phyloP scores from a whole-genome alignment of 2,113 vertebrate species.

The Natator depressus region DNA sequence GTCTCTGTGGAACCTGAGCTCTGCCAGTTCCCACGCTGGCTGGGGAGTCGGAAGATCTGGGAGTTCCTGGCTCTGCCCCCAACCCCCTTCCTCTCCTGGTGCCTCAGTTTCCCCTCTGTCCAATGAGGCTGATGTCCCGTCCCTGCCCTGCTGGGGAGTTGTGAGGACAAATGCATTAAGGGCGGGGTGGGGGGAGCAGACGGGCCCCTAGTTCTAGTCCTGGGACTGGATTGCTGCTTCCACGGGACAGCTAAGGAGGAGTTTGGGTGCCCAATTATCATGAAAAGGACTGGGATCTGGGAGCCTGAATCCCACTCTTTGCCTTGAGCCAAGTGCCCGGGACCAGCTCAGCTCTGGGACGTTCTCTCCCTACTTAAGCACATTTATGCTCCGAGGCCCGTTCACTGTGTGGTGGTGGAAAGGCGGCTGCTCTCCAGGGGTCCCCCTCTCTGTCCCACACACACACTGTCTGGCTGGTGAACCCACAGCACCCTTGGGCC shows the following conservation, averaged over 20 bases:
- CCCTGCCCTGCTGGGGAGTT: not conserved
- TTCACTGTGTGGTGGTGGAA: not conserved
- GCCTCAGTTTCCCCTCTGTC: not conserved
- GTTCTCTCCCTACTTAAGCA: not conserved
- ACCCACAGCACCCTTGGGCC: not conserved
- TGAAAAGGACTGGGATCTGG: no score
- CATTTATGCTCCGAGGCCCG: no score
- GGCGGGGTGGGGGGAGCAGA: no score
- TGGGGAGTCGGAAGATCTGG: not conserved
- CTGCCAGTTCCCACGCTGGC: not conserved
- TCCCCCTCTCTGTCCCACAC: no score
- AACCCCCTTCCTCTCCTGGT: not conserved
- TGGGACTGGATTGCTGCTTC: not conserved
- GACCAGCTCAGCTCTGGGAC: not conserved
- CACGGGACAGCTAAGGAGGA: accelerated
- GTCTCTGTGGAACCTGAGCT: no score
- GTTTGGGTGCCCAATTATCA: no score
- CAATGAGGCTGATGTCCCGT: not conserved
- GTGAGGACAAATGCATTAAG: not conserved
- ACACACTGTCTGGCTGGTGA: no score
- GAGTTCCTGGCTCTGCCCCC: not conserved
- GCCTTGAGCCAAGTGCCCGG: no score
- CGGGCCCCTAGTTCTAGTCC: not conserved
- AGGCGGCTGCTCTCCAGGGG: not conserved
- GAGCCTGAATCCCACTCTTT: no score